phyloP scores from a whole-genome alignment of 2,888 invertebrate genomes.

The Orchesellides sinensis region DNA sequence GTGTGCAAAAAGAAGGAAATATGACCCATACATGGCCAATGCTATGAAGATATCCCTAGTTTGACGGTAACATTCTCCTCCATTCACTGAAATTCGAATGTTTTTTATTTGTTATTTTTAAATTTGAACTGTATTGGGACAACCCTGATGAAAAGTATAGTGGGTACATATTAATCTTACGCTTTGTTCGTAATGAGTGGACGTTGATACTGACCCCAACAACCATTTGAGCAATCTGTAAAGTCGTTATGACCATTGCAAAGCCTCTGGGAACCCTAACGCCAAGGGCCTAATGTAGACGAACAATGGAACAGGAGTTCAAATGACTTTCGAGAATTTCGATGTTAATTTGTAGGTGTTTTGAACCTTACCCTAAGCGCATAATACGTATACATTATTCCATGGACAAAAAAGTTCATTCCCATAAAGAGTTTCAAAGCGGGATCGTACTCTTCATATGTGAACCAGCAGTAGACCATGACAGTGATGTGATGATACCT shows the following conservation, averaged over 20 bases:
- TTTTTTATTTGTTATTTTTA: neutral
- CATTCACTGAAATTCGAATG: slow-evolving; percentile 47
- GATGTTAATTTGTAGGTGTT: too few species aligned
- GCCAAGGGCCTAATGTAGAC: slow-evolving; percentile 55
- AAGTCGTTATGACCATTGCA: slow-evolving; percentile 68
- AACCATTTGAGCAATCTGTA: slow-evolving; percentile 69
- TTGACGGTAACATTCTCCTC: slow-evolving; percentile 67
- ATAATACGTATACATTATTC: slow-evolving; percentile 69
- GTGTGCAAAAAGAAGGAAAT: slow-evolving; percentile 68
- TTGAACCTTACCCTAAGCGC: slow-evolving; percentile 57
- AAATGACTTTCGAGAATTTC: neutral
- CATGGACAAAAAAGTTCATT: slow-evolving; percentile 73
- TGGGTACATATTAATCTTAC: slow-evolving; percentile 49
- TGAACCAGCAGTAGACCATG: slow-evolving; percentile 70
- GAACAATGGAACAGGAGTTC: neutral
- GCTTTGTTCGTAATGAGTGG: slow-evolving; percentile 61
- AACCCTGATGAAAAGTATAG: neutral
- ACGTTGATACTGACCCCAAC: slow-evolving; percentile 67
- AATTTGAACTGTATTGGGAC: neutral
- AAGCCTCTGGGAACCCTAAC: slow-evolving; percentile 66
- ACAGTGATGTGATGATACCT: slow-evolving; percentile 73
- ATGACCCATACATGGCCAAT: slow-evolving; percentile 68
- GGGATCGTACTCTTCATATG: slow-evolving; percentile 70
- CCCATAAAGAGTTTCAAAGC: slow-evolving; percentile 68
- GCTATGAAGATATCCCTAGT: slow-evolving; percentile 66